Evolutionary conservation across 2,113 vertebrate species (phyloP).

Genomic region (Peromyscus maniculatus): DNA sequence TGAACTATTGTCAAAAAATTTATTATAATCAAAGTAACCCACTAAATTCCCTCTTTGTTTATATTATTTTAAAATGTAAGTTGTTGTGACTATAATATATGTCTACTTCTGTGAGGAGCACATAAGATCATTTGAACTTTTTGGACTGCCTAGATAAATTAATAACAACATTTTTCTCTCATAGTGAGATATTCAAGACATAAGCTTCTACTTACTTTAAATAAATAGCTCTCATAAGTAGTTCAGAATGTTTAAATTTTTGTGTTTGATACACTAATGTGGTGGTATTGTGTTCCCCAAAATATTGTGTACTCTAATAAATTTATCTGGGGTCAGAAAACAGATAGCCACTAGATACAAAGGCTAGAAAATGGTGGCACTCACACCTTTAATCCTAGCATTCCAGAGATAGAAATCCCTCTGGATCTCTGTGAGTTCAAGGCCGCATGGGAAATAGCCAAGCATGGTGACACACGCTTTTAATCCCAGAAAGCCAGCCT

Average conservation of each 20-base stretch:
- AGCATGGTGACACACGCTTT: no score
- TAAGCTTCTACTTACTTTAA: conserved; percentile 40
- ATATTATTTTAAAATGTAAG: background rate
- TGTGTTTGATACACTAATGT: background rate
- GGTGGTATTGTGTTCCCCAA: no score
- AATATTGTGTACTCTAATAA: no score
- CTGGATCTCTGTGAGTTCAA: no score
- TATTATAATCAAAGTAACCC: conserved; percentile 54
- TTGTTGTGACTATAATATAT: background rate
- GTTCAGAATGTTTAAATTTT: background rate
- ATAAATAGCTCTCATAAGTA: background rate
- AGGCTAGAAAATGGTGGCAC: no score
- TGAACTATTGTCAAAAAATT: conserved; percentile 23
- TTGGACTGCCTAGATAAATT: conserved; percentile 1
- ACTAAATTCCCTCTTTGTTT: background rate
- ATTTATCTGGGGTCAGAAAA: no score
- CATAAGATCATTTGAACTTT: background rate
- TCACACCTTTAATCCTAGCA: no score
- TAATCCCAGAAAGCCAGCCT: no score
- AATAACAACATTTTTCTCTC: conserved; percentile 18
- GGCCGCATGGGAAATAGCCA: no score
- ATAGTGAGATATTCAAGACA: background rate
- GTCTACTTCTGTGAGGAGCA: background rate
- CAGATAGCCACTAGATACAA: no score
- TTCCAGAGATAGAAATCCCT: no score